A percentile compares a stretch with the other conserved stretches of the same genome.
These are phyloP conservation scores for Drosophila cracens DNA, from an alignment of 2,888 invertebrate species.

Conservation along the genomic window DNA sequence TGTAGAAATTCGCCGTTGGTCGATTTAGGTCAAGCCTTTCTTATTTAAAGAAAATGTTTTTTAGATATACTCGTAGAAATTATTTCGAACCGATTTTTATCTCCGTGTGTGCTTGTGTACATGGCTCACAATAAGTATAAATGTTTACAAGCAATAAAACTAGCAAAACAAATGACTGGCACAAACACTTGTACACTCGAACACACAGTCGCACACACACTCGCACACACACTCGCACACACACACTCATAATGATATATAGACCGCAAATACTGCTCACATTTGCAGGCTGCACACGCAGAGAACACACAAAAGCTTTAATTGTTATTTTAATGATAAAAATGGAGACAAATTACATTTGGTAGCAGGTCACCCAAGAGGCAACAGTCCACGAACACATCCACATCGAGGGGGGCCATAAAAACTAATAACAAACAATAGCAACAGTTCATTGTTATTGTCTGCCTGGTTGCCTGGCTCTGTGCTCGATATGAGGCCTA, in stretches of 20 bases:
- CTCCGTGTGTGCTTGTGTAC: slow-evolving; percentile 9
- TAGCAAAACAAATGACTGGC: slow-evolving; percentile 50
- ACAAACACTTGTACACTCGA: slow-evolving; percentile 18
- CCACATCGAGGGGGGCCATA: slow-evolving; percentile 50
- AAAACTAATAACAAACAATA: slow-evolving; percentile 71
- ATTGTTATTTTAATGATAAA: slow-evolving; percentile 81
- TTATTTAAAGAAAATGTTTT: background rate
- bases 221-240: slow-evolving; percentile 12
- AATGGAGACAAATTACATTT: slow-evolving; percentile 76
- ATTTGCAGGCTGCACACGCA: slow-evolving; percentile 56
- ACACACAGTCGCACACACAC: slow-evolving; percentile 16
- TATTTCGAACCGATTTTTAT: background rate
- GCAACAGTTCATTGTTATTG: slow-evolving; percentile 76
- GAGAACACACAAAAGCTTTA: slow-evolving; percentile 66
- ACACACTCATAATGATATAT: slow-evolving; percentile 56
- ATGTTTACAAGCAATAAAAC: slow-evolving; percentile 79
- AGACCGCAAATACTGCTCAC: slow-evolving; percentile 73
- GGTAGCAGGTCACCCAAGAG: slow-evolving; percentile 47
- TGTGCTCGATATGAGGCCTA: slow-evolving; percentile 36
- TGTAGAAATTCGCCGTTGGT: background rate
- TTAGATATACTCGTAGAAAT: background rate
- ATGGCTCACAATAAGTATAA: slow-evolving; percentile 66
- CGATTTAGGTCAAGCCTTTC: background rate
- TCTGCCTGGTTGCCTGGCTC: slow-evolving; percentile 28
- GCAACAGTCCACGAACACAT: slow-evolving; percentile 11